Conservation (phyloP, 2,797 vertebrate genomes). For the Dryobates pubescens region DNA sequence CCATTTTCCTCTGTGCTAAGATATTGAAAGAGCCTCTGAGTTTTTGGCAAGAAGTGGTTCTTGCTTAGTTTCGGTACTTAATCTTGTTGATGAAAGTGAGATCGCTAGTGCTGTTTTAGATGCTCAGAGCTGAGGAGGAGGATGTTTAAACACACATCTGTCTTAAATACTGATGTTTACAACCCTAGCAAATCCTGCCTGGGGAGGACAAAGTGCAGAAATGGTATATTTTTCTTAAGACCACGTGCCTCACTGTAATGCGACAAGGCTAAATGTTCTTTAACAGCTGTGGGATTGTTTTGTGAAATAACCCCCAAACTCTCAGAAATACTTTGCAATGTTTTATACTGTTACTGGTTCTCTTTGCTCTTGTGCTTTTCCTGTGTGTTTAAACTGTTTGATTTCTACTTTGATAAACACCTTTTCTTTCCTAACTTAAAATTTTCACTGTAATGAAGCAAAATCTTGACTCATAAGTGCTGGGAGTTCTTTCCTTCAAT, state of each 20-base stretch:
- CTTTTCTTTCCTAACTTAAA: not conserved
- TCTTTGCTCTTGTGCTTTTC: conserved; percentile 26
- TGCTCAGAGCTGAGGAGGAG: not conserved
- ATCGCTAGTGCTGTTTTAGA: not conserved
- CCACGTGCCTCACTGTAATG: not conserved
- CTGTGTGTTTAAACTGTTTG: not conserved
- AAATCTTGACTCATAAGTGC: not conserved
- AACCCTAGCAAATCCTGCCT: not conserved
- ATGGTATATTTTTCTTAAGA: conserved; percentile 4
- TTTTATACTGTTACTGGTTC: conserved; percentile 20
- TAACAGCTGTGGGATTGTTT: not conserved
- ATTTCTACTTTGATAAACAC: conserved; percentile 12
- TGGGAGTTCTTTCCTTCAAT: not conserved
- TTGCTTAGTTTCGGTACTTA: not conserved
- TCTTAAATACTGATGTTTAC: conserved; percentile 47
- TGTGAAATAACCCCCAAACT: conserved; percentile 22
- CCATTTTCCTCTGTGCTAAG: not conserved
- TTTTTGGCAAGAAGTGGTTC: not conserved
- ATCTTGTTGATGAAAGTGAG: not conserved
- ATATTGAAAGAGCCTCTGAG: not conserved
- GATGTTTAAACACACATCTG: not conserved
- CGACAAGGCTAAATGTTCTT: not conserved
- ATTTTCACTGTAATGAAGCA: conserved; percentile 23
- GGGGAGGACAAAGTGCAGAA: conserved; percentile 2
- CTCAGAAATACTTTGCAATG: not conserved